Percentiles rank a stretch among this genome's conserved stretches.
Evolutionary conservation across 92 coral and sea anemone genomes (phyloP).

Genomic region (Epizoanthus scotinus): DNA sequence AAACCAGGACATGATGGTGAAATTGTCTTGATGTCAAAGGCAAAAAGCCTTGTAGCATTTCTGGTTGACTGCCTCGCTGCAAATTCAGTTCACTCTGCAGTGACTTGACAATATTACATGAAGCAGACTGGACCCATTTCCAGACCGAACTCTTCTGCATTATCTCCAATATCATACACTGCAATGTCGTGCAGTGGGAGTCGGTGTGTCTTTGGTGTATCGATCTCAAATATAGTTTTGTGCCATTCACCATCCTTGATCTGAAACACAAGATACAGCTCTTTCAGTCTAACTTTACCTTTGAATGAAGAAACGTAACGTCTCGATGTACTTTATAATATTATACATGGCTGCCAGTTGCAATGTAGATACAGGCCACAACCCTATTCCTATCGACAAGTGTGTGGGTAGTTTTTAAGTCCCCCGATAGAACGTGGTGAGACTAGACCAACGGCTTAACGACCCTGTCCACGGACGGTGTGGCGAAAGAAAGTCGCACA

Average conservation of each 20-base stretch:
- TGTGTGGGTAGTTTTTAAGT: no score
- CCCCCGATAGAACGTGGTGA: no score
- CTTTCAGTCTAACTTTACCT: no score
- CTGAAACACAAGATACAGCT: slow-evolving; percentile 33
- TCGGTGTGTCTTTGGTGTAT: slow-evolving; percentile 70
- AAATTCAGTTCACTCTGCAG: slow-evolving; percentile 6
- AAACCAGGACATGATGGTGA: background rate
- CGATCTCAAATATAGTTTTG: slow-evolving; percentile 56
- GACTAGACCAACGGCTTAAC: no score
- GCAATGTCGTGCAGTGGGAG: slow-evolving; percentile 74
- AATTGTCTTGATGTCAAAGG: background rate
- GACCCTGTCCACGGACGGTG: no score
- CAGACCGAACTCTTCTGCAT: slow-evolving; percentile 73
- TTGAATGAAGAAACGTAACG: no score
- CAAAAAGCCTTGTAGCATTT: background rate
- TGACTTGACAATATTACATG: slow-evolving; percentile 43
- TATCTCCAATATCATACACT: slow-evolving; percentile 60
- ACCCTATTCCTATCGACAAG: no score
- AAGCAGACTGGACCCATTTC: slow-evolving; percentile 81
- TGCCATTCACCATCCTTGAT: slow-evolving; percentile 77
- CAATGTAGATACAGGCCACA: no score
- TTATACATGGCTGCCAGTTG: no score
- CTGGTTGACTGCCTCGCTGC: background rate
- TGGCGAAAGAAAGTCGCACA: no score
- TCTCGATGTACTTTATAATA: no score